Percentiles rank a stretch among this genome's conserved stretches.
phyloP scores from a whole-genome alignment of 1,140 invertebrate species.

The Paramacrobiotus metropolitanus region DNA sequence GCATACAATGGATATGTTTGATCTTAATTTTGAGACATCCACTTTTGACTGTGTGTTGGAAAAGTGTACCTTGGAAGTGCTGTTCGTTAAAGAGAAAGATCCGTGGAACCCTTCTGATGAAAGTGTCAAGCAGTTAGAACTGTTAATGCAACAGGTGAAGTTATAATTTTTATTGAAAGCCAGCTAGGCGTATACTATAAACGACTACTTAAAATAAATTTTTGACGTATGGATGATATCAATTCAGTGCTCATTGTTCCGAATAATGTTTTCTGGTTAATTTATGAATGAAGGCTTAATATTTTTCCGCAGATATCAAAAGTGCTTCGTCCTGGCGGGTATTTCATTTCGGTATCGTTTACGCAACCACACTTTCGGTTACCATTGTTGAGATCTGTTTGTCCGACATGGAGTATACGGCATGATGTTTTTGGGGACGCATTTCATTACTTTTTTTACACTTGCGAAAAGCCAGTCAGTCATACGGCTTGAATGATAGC shows the following conservation, averaged over 20 bases:
- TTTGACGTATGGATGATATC: too few relatives aligned
- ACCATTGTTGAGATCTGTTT: slow-evolving; percentile 19
- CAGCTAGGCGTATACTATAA: too few relatives aligned
- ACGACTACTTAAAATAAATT: too few relatives aligned
- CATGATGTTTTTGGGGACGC: slow-evolving; percentile 21
- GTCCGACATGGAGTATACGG: slow-evolving; percentile 19
- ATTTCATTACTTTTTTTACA: slow-evolving; percentile 29
- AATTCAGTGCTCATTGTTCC: too few relatives aligned
- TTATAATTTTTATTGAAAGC: too few relatives aligned
- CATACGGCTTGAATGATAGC: too few relatives aligned
- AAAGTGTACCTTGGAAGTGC: slow-evolving; percentile 29
- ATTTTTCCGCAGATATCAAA: slow-evolving; percentile 17
- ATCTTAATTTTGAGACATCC: slow-evolving; percentile 18
- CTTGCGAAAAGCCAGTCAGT: too few relatives aligned
- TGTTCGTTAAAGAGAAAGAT: slow-evolving; percentile 26
- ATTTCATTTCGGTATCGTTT: slow-evolving; percentile 29
- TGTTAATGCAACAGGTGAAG: slow-evolving; percentile 18
- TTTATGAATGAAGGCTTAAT: too few relatives aligned
- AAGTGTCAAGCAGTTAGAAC: slow-evolving; percentile 17
- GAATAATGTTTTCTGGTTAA: too few relatives aligned
- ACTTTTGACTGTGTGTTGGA: slow-evolving; percentile 29
- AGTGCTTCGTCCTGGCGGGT: slow-evolving; percentile 22
- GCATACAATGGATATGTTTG: slow-evolving; percentile 23
- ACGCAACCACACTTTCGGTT: slow-evolving; percentile 28
- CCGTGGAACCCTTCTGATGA: slow-evolving; percentile 24